Evolutionary conservation across 2,113 vertebrate genomes (phyloP), one percentile per base, ranked within the genome.

Genomic region (Platichthys stellatus): DNA sequence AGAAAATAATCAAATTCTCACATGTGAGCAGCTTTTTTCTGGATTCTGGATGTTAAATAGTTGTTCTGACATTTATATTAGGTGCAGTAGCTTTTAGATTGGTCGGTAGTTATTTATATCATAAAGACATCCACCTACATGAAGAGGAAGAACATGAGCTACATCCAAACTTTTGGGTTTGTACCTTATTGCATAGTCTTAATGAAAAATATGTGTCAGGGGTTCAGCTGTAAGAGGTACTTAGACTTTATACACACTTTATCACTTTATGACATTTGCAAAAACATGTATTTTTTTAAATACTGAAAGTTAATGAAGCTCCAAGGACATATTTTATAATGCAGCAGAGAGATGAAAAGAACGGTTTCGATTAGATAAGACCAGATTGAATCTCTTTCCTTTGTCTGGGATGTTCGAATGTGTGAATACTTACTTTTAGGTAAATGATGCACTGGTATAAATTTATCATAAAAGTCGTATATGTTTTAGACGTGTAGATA

Each of bases 321-420:
- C 67, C 86, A 91, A 91, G 88, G 88, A 59, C 83, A 53, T 40
- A 26, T 81, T 86, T 85, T 74, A 35, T 70, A 4, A 3, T 11
- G 47, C 49, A 53, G 58, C 21, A 69, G 51, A 66, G 70, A 82
- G 65, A 57, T 82, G n/a, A 77, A 83, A 87, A 53, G 60, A n/a
- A 47, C 66, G 71, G 74, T 56, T 83, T 87, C 77, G 63, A 84
- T 86, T n/a, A 66, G 64, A 71, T 0, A 17, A 84, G 53, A 81
- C 64, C 54, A 75, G 59, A 69, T 45, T 81, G 61, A 79, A 76
- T 80, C 59, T 47, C 24, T 72, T 59, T 35, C 31, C 21, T 68
- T 77, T 76, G 59, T 51, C 40, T 13, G 40, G 12, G 47, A 17
- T 51, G 47, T 86, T 83, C 15, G 61, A 72, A 76, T 18, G 53